Evolutionary conservation across 1,140 invertebrate species (phyloP).

Genomic region (Zophobas atratus): DNA sequence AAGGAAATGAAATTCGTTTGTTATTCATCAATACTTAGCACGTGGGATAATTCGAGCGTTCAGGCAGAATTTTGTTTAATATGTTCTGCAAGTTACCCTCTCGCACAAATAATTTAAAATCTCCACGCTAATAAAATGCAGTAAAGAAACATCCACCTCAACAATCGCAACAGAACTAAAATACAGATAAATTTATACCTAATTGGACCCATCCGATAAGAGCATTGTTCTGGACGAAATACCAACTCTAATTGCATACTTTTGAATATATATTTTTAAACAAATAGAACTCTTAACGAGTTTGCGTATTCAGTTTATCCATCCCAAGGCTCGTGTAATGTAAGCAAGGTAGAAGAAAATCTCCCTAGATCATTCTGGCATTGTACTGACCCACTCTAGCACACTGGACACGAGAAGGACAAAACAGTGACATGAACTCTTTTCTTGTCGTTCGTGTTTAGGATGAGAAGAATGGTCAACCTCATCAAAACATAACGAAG

Average conservation of each 20-base stretch:
- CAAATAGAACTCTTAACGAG: conserved; percentile 46
- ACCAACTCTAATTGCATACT: conserved; percentile 37
- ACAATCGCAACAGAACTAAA: no score
- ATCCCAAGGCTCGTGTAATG: conserved; percentile 45
- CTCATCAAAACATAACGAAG: conserved; percentile 66
- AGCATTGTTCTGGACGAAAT: conserved; percentile 13
- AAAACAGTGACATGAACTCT: not conserved
- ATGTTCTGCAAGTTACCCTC: no score
- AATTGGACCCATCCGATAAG: not conserved
- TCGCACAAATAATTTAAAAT: no score
- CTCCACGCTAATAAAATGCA: no score
- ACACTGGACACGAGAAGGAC: conserved; percentile 19
- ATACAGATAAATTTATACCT: no score
- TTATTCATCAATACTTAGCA: no score
- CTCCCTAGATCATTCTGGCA: not conserved
- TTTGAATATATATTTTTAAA: conserved; percentile 50
- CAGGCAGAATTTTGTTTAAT: no score
- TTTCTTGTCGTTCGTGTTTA: conserved; percentile 32
- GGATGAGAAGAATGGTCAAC: conserved; percentile 63
- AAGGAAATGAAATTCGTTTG: no score
- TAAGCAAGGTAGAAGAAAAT: conserved; percentile 44
- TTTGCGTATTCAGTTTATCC: conserved; percentile 48
- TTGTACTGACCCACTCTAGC: not conserved
- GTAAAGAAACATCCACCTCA: no score
- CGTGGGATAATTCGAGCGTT: no score